Percentiles rank a stretch among this genome's conserved stretches.
phyloP scores from a whole-genome alignment of 1,140 invertebrate species.

The Lerema accius region DNA sequence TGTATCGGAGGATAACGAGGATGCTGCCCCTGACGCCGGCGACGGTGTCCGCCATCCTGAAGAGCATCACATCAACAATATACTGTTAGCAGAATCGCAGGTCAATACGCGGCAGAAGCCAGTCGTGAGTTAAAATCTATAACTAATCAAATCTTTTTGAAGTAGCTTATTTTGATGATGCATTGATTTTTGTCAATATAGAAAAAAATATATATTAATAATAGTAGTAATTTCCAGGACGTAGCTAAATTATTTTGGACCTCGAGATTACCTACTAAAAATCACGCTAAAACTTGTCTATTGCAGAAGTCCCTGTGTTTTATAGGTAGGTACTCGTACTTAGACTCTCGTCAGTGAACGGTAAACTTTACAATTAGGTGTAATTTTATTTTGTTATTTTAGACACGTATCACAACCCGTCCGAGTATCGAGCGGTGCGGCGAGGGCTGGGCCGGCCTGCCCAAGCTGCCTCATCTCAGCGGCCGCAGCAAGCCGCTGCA shows the following conservation, averaged over 20 bases:
- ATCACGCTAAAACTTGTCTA: no score
- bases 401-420: slow-evolving; percentile 38
- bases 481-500: slow-evolving; percentile 77
- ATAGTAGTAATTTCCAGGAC: no score
- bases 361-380: neutral
- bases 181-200: no score
- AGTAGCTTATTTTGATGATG: no score
- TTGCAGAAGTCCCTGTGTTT: no score
- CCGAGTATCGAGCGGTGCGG: slow-evolving; percentile 41
- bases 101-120: slow-evolving; percentile 47
- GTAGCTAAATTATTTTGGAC: no score
- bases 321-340: no score
- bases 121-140: slow-evolving; percentile 47
- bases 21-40: slow-evolving; percentile 39
- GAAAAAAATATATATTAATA: no score
- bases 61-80: slow-evolving; percentile 44
- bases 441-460: slow-evolving; percentile 60
- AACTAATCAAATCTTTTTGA: no score
- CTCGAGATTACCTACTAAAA: no score
- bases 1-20: slow-evolving; percentile 57
- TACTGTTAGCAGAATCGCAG: slow-evolving; percentile 43
- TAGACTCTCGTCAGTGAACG: no score
- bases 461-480: slow-evolving; percentile 75
- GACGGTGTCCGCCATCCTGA: slow-evolving; percentile 46
- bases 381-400: slow-evolving; percentile 13